These are phyloP conservation scores for Heliopora coerulea DNA, from an alignment of 92 coral and sea anemone genomes.

Conservation along the genomic window DNA sequence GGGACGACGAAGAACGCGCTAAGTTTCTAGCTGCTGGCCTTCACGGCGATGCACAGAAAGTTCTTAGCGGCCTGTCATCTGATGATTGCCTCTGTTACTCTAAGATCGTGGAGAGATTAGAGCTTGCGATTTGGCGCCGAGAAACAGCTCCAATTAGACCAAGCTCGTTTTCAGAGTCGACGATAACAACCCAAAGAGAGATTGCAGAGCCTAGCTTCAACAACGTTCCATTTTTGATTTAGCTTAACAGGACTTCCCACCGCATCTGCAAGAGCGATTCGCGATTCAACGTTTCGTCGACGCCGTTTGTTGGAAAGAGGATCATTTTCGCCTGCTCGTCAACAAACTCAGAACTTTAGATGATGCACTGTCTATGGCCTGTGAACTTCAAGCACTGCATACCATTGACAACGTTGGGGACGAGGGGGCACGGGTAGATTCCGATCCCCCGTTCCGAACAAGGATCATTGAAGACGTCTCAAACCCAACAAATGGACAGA, in stretches of 20 bases:
- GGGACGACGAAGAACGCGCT: slow-evolving; percentile 53
- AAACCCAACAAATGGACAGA: not conserved
- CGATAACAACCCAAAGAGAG: slow-evolving; percentile 49
- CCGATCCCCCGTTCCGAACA: no score
- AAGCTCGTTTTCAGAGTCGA: slow-evolving; percentile 50
- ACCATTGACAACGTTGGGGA: slow-evolving; percentile 35
- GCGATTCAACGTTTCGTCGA: slow-evolving; percentile 24
- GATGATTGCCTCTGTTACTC: slow-evolving; percentile 40
- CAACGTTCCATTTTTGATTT: slow-evolving; percentile 25
- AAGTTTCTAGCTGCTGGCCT: slow-evolving; percentile 53
- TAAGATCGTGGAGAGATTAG: slow-evolving; percentile 46
- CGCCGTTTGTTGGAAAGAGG: slow-evolving; percentile 8
- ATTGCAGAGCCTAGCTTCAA: slow-evolving; percentile 24
- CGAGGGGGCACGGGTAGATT: not conserved
- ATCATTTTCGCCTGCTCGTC: not conserved
- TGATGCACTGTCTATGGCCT: slow-evolving; percentile 44
- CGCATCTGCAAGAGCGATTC: slow-evolving; percentile 6
- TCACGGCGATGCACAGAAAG: slow-evolving; percentile 52
- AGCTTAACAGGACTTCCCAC: slow-evolving; percentile 14
- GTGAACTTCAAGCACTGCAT: slow-evolving; percentile 39
- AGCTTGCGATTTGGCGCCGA: slow-evolving; percentile 46
- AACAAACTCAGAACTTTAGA: slow-evolving; percentile 17
- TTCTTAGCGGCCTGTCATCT: slow-evolving; percentile 43
- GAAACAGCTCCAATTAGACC: slow-evolving; percentile 51
- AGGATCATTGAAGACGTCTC: not conserved